Conservation (phyloP, 2,113 vertebrate genomes). For the Pachycephala philippinensis region DNA sequence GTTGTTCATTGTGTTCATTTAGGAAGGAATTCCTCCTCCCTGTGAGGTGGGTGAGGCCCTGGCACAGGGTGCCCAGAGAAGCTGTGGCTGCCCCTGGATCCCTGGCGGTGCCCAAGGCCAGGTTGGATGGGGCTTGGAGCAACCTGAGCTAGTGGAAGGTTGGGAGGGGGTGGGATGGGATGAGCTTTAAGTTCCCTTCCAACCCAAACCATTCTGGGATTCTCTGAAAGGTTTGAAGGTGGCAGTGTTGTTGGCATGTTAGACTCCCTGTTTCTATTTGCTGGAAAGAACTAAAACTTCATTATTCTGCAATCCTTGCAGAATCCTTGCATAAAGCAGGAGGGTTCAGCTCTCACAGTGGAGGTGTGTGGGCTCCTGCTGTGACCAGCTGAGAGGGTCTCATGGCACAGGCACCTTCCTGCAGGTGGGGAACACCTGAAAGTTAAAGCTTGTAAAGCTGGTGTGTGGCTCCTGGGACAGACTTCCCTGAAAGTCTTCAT, state of each 20-base stretch:
- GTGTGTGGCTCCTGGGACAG: accelerated
- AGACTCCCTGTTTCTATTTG: not conserved
- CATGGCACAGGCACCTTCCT: not conserved
- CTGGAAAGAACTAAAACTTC: not conserved
- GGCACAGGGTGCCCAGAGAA: not conserved
- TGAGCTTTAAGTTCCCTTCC: not conserved
- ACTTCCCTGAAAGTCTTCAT: not conserved
- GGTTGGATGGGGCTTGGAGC: not conserved
- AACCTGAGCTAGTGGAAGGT: accelerated
- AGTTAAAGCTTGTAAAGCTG: not conserved
- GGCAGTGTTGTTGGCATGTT: accelerated
- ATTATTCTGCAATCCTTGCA: accelerated
- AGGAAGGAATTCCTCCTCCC: not conserved
- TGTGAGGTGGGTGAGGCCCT: not conserved
- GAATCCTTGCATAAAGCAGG: accelerated
- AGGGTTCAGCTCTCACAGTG: accelerated
- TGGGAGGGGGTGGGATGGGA: accelerated
- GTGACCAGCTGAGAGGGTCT: not conserved
- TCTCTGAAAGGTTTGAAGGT: not conserved
- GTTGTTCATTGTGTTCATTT: not conserved
- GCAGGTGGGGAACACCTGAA: not conserved
- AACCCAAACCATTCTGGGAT: not conserved
- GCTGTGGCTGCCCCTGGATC: not conserved
- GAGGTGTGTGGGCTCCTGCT: not conserved
- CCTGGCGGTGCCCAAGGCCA: not conserved